Percentiles rank a stretch among this genome's conserved stretches.
Evolutionary conservation across 1,140 invertebrate genomes (phyloP).

Genomic region (Brachionus calyciflorus): DNA sequence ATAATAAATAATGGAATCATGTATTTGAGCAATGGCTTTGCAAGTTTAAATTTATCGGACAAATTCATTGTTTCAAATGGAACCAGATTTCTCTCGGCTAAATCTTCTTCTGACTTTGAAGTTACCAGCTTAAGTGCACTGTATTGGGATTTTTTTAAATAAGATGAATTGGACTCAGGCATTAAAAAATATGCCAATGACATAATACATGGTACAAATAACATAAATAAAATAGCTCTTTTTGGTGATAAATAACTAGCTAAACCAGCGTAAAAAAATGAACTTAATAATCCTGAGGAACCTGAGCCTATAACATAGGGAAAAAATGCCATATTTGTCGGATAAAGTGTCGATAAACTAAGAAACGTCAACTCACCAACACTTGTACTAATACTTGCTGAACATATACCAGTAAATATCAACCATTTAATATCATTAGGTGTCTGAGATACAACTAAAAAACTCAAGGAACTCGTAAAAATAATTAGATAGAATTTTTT

Average conservation of each 20-base stretch:
- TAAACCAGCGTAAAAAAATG: constrained; percentile 71
- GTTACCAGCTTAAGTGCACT: not conserved
- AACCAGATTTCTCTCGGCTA: not conserved
- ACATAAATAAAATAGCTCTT: constrained; percentile 71
- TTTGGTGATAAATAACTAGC: constrained; percentile 64
- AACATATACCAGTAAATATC: constrained; percentile 68
- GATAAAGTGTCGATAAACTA: constrained; percentile 67
- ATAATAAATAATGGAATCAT: constrained; percentile 77
- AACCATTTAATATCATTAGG: not conserved
- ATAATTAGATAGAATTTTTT: constrained; percentile 48
- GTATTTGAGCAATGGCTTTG: constrained; percentile 66
- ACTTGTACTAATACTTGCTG: constrained; percentile 72
- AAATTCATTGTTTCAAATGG: constrained; percentile 50
- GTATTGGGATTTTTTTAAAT: not conserved
- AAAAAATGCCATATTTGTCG: constrained; percentile 71
- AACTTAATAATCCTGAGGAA: constrained; percentile 75
- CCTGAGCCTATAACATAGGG: constrained; percentile 80
- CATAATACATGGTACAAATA: constrained; percentile 70
- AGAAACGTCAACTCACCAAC: constrained; percentile 78
- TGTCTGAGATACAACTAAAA: constrained; percentile 47
- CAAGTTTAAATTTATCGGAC: constrained; percentile 36
- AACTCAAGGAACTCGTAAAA: constrained; percentile 26
- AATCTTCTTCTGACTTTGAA: not conserved
- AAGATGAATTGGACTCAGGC: not conserved
- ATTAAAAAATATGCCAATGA: constrained; percentile 61